A percentile compares a stretch with the other conserved stretches of the same genome.
phyloP scores from a whole-genome alignment of 2,113 vertebrate genomes.

The Pygoscelis antarcticus region DNA sequence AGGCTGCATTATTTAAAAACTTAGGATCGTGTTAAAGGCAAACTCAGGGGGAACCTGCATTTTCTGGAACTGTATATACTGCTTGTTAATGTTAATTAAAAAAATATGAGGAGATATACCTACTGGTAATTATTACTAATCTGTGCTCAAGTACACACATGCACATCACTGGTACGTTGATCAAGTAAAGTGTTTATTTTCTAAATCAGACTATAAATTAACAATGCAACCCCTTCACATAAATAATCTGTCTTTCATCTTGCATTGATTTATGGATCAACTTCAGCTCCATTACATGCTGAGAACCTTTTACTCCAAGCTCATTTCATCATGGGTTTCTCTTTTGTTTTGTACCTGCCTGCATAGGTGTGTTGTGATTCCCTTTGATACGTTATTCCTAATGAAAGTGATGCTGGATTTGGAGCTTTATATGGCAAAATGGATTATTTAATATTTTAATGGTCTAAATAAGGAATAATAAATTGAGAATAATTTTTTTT shows the following conservation, averaged over 20 bases:
- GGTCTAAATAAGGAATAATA: neutral
- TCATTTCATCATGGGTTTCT: constrained; percentile 43
- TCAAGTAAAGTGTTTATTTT: constrained; percentile 24
- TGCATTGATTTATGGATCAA: constrained; percentile 76
- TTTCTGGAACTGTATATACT: neutral
- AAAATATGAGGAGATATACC: neutral
- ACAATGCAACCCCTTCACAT: constrained; percentile 59
- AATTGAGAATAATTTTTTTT: neutral
- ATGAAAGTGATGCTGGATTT: constrained; percentile 17
- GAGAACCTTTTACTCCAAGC: constrained; percentile 56
- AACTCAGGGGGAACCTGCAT: neutral
- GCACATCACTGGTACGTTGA: neutral
- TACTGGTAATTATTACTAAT: constrained; percentile 11
- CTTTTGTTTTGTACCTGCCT: constrained; percentile 59
- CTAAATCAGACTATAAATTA: constrained; percentile 63
- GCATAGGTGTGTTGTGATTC: constrained; percentile 52
- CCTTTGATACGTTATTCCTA: neutral
- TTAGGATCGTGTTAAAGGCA: constrained; percentile 9
- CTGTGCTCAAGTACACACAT: neutral
- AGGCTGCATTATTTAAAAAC: constrained; percentile 65
- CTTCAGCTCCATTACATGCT: constrained; percentile 44
- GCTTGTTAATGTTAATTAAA: constrained; percentile 20
- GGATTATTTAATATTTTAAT: neutral
- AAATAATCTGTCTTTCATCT: constrained; percentile 73
- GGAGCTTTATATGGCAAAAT: neutral